These are phyloP conservation scores for Oedothorax gibbosus DNA, from an alignment of 1,140 invertebrate genomes.

Conservation along the genomic window DNA sequence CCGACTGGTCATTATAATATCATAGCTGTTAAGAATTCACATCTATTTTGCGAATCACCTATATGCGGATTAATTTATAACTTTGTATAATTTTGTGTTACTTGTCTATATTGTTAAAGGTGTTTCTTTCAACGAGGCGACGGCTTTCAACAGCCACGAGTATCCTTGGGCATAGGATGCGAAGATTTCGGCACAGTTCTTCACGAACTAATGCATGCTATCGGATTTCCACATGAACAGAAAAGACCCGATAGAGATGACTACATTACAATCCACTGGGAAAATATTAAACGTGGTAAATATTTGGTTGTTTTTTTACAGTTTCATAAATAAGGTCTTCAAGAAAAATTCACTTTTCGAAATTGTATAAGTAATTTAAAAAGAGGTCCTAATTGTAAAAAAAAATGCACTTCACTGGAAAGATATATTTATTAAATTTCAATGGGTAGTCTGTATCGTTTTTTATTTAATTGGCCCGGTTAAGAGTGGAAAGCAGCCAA, in stretches of 20 bases:
- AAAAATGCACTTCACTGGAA: too few species aligned
- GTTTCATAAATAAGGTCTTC: too few species aligned
- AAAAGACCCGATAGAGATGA: slow-evolving; percentile 63
- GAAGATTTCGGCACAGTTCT: slow-evolving; percentile 1
- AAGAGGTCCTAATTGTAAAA: too few species aligned
- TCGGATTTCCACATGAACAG: slow-evolving; percentile 64
- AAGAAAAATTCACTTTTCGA: too few species aligned
- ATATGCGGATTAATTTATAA: not conserved
- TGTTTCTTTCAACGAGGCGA: slow-evolving; percentile 48
- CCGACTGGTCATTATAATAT: not conserved
- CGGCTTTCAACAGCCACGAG: slow-evolving; percentile 1
- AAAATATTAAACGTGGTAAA: slow-evolving; percentile 22
- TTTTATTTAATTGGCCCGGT: too few species aligned
- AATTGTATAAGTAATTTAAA: too few species aligned
- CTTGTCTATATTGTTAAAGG: not conserved
- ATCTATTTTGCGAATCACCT: not conserved
- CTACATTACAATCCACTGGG: slow-evolving; percentile 28
- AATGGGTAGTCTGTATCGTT: too few species aligned
- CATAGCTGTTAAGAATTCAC: not conserved
- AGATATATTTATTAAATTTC: too few species aligned
- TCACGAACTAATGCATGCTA: slow-evolving; percentile 63
- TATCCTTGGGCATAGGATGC: slow-evolving; percentile 45
- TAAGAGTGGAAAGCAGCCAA: too few species aligned
- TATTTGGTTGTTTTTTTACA: too few species aligned
- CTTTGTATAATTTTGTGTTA: not conserved